Conservation (phyloP, 2,888 invertebrate species). For the Lasius fuliginosus region DNA sequence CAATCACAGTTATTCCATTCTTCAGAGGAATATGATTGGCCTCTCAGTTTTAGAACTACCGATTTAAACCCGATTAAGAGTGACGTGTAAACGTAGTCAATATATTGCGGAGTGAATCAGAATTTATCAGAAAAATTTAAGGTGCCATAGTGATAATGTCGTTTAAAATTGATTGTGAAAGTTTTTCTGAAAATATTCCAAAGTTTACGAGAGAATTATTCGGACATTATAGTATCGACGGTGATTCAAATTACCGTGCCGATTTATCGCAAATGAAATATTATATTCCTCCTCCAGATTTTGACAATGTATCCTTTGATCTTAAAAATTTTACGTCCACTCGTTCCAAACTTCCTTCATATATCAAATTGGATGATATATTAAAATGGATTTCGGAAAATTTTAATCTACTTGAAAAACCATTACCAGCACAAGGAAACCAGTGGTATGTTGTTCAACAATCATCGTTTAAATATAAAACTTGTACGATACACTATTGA, state of each 20-base stretch:
- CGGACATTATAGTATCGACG: constrained; percentile 88
- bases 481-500: background rate
- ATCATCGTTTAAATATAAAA: constrained; percentile 32
- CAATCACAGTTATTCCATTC: no score
- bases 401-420: constrained; percentile 65
- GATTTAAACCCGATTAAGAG: no score
- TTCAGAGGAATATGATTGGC: no score
- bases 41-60: no score
- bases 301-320: constrained; percentile 85
- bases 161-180: constrained; percentile 9
- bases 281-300: constrained; percentile 81
- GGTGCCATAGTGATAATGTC: background rate
- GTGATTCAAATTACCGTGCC: constrained; percentile 77
- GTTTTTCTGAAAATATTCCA: background rate
- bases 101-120: background rate
- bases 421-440: constrained; percentile 9
- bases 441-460: constrained; percentile 39
- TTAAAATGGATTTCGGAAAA: constrained; percentile 88
- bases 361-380: constrained; percentile 88
- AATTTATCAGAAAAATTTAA: background rate
- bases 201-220: constrained; percentile 82
- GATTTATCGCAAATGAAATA: constrained; percentile 87
- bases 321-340: constrained; percentile 86
- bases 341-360: constrained; percentile 78
- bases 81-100: no score